These are phyloP conservation scores for Schizopygopsis malacanthus DNA, from an alignment of 2,797 vertebrate species.

Conservation along the genomic window DNA sequence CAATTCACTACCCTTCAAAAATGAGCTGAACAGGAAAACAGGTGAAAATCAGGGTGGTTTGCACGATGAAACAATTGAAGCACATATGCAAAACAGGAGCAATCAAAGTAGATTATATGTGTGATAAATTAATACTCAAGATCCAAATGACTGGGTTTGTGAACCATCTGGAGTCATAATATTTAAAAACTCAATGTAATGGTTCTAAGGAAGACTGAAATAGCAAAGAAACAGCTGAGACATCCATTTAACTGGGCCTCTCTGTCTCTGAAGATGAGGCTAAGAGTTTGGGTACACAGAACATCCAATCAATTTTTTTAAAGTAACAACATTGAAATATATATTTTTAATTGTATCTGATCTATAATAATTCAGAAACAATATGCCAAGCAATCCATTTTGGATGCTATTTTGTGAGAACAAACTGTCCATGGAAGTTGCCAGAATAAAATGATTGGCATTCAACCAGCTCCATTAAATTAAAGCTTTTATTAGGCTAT, in stretches of 20 bases:
- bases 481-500: neutral
- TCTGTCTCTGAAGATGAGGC: neutral
- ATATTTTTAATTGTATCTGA: neutral
- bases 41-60: neutral
- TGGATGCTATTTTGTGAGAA: neutral
- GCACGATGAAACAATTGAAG: neutral
- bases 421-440: neutral
- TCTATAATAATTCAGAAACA: neutral
- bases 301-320: neutral
- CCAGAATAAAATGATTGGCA: neutral
- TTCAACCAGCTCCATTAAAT: neutral
- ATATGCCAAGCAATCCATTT: neutral
- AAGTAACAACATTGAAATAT: neutral
- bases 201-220: neutral
- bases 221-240: neutral
- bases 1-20: neutral
- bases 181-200: slow-evolving; percentile 1
- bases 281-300: neutral
- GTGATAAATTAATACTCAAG: neutral
- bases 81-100: neutral
- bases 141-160: neutral
- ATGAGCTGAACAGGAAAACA: slow-evolving; percentile 6
- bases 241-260: neutral
- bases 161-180: slow-evolving; percentile 4
- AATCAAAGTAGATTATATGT: neutral